Conservation (phyloP, 2,888 invertebrate species). For the Agonopterix alstromeriana region DNA sequence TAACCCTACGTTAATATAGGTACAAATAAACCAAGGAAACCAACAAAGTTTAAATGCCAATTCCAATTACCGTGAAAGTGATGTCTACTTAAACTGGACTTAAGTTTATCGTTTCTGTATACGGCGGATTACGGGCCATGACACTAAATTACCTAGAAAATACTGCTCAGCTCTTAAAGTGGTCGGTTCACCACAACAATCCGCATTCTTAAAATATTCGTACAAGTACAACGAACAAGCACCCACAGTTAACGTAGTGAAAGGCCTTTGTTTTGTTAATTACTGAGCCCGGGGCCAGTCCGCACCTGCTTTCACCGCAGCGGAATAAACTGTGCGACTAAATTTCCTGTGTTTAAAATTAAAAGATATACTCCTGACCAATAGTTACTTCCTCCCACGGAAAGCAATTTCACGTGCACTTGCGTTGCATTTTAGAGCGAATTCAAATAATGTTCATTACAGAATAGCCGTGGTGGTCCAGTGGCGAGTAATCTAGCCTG, state of each 20-base stretch:
- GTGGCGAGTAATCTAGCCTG: too few species aligned
- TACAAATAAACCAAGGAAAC: too few species aligned
- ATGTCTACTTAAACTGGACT: conserved; percentile 4
- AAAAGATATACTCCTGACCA: conserved; percentile 49
- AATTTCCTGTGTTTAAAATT: conserved; percentile 56
- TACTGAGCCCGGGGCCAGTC: conserved; percentile 48
- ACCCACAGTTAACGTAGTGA: conserved; percentile 31
- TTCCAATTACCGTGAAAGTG: too few species aligned
- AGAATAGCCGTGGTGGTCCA: too few species aligned
- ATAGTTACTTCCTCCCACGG: conserved; percentile 20
- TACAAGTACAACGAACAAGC: conserved; percentile 30
- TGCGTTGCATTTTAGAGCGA: neutral
- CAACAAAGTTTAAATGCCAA: too few species aligned
- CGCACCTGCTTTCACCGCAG: conserved; percentile 57
- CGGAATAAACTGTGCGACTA: conserved; percentile 52
- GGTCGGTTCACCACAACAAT: conserved; percentile 32
- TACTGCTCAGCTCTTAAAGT: conserved; percentile 17
- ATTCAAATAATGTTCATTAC: neutral
- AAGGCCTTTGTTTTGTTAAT: conserved; percentile 67
- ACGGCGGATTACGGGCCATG: conserved; percentile 5
- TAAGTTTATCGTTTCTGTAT: conserved; percentile 5
- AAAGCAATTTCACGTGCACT: conserved; percentile 7
- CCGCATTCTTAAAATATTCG: conserved; percentile 19
- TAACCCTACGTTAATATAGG: too few species aligned
- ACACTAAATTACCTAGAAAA: conserved; percentile 9